Conservation (phyloP, 92 coral and sea anemone genomes). For the Bergia sp. region DNA sequence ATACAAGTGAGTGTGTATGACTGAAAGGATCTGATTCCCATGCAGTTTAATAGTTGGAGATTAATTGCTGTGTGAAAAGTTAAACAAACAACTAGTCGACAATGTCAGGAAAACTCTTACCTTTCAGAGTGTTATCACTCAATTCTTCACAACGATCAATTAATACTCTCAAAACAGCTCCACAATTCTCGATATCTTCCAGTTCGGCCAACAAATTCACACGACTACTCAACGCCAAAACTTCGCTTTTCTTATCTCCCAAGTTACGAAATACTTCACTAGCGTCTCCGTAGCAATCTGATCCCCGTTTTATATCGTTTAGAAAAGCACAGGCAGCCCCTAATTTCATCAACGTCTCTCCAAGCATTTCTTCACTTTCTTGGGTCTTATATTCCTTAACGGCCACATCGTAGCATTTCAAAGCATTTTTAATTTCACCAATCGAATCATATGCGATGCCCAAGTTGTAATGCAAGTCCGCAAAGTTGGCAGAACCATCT, state of each 20-base stretch:
- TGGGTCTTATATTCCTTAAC: constrained; percentile 74
- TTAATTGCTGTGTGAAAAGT: constrained; percentile 9
- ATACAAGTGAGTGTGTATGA: too few relatives aligned
- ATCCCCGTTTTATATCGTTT: constrained; percentile 71
- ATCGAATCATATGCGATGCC: constrained; percentile 90
- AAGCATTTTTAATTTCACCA: constrained; percentile 68
- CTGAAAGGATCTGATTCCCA: too few relatives aligned
- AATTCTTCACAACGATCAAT: constrained; percentile 80
- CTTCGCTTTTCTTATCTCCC: constrained; percentile 72
- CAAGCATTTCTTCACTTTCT: constrained; percentile 82
- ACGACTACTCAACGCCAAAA: constrained; percentile 78
- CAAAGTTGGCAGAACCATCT: constrained; percentile 88
- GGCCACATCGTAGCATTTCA: constrained; percentile 81
- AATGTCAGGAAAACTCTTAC: constrained; percentile 49
- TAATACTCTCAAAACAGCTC: constrained; percentile 68
- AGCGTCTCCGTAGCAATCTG: constrained; percentile 71
- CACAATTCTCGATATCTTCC: constrained; percentile 75
- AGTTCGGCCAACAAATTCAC: constrained; percentile 90
- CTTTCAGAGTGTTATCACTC: constrained; percentile 73
- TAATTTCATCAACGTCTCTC: constrained; percentile 79
- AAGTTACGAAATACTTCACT: constrained; percentile 65
- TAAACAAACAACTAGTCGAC: background rate
- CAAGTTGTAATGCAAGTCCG: constrained; percentile 91
- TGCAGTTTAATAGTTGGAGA: too few relatives aligned
- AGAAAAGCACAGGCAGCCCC: constrained; percentile 73